Evolutionary conservation across 64 coral and sea anemone genomes (phyloP).

Genomic region (Orbicella faveolata): DNA sequence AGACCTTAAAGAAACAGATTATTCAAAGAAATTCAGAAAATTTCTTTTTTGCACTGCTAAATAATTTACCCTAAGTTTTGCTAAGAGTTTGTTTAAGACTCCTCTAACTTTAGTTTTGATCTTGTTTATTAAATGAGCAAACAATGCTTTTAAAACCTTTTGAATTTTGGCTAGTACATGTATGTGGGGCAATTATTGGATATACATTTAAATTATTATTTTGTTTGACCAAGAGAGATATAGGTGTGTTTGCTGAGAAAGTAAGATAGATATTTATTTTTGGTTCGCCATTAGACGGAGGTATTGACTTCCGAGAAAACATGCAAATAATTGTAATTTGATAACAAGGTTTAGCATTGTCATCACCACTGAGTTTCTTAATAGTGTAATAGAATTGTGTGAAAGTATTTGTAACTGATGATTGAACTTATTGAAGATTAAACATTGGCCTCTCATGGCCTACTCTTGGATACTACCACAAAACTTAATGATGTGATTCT

Average conservation of each 20-base stretch:
- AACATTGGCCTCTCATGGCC: conserved; percentile 27
- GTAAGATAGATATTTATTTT: conserved; percentile 50
- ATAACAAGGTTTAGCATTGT: conserved; percentile 7
- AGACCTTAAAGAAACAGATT: not conserved
- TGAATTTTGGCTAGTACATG: not conserved
- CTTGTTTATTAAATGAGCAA: not conserved
- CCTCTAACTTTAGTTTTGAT: not conserved
- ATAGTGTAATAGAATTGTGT: not conserved
- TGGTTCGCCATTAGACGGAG: not conserved
- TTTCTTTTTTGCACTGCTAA: not conserved
- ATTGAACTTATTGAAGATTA: conserved; percentile 16
- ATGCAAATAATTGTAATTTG: not conserved
- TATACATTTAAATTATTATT: not conserved
- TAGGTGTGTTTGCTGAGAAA: not conserved
- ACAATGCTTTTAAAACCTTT: not conserved
- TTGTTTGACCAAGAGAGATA: conserved; percentile 17
- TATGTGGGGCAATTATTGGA: conserved; percentile 13
- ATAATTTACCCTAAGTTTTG: not conserved
- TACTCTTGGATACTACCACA: not conserved
- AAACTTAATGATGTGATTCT: not conserved
- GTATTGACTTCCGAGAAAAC: conserved; percentile 1
- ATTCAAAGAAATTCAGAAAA: not conserved
- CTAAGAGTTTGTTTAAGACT: not conserved
- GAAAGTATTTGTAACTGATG: not conserved
- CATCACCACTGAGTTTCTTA: not conserved